Evolutionary conservation across 2,113 vertebrate species (phyloP).

Genomic region (Ceyx melanurus): DNA sequence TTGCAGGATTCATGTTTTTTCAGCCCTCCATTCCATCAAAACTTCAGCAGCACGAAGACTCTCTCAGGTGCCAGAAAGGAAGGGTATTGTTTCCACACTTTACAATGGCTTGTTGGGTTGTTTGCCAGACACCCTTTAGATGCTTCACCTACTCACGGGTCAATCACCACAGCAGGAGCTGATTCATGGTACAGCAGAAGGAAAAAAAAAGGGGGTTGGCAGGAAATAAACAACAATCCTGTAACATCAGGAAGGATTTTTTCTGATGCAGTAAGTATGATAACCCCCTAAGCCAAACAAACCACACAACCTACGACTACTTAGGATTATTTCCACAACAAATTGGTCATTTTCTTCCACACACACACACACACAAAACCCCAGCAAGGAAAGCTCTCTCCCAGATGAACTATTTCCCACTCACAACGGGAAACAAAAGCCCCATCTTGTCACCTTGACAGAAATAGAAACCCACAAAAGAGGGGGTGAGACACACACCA

Average conservation of each 20-base stretch:
- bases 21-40: not conserved
- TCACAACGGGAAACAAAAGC: slow-evolving; percentile 50
- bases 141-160: not conserved
- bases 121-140: not conserved
- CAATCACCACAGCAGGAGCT: not conserved
- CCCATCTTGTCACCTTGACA: slow-evolving; percentile 6
- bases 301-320: not conserved
- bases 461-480: slow-evolving; percentile 15
- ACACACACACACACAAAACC: not conserved
- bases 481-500: not conserved
- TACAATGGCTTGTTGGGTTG: not conserved
- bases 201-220: not conserved
- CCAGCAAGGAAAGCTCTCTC: slow-evolving; percentile 5
- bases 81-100: not conserved
- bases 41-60: not conserved
- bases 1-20: too few relatives aligned
- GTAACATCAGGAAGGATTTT: not conserved
- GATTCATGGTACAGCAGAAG: not conserved
- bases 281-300: not conserved
- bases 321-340: slow-evolving; percentile 17
- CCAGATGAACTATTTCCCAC: not conserved
- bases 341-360: not conserved
- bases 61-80: not conserved
- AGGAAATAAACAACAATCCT: not conserved
- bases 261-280: not conserved